Evolutionary conservation across 2,113 vertebrate species (phyloP).

Genomic region (Saguinus imperator): DNA sequence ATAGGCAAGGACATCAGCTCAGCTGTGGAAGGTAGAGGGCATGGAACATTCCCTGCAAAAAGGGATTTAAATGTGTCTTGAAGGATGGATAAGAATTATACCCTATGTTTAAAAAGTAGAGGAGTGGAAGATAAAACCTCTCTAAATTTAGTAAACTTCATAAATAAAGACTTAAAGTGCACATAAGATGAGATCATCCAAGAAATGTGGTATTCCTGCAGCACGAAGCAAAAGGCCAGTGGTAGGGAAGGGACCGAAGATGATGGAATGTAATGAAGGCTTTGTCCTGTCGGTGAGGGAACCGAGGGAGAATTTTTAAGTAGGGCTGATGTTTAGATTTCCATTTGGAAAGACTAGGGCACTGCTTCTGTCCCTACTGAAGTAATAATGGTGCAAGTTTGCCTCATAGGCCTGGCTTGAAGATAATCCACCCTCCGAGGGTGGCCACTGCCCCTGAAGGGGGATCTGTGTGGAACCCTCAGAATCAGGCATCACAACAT

Average conservation of each 20-base stretch:
- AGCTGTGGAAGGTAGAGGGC: background rate
- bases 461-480: background rate
- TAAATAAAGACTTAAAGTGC: background rate
- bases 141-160: background rate
- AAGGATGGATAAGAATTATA: background rate
- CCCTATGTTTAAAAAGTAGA: background rate
- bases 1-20: background rate
- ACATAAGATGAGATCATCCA: background rate
- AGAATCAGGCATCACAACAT: background rate
- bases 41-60: background rate
- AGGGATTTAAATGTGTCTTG: background rate
- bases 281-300: background rate
- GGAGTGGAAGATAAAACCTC: background rate
- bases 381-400: background rate
- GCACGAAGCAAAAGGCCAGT: background rate
- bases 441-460: rapidly evolving
- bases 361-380: background rate
- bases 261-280: background rate
- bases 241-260: background rate
- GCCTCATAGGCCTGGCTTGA: background rate
- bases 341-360: background rate
- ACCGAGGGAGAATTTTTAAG: background rate
- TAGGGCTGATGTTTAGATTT: background rate
- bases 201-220: background rate
- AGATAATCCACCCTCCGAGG: background rate